Base-by-base conservation (phyloP, 1,140 invertebrate species). In the Oedothorax gibbosus region DNA sequence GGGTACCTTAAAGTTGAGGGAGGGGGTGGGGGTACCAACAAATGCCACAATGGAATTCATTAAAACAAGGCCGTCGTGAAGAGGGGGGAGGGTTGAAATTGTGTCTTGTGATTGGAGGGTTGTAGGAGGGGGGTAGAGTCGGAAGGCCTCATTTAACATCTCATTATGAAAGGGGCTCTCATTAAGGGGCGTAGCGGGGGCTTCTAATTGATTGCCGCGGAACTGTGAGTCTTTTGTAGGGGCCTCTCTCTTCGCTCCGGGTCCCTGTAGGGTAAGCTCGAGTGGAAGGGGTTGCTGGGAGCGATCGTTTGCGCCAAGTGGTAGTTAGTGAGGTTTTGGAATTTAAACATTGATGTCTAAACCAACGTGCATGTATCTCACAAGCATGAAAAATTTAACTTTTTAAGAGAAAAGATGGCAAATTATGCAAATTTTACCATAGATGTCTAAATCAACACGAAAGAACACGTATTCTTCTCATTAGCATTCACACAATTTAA, bases 61-160 rank as follows among this genome's bases (percentile, higher is more conserved):
- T 84, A 84, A 84, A 76, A 68, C 71, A 57, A 71, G 80, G 56
- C 65, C n/a, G 49, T 35, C 35, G 35, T 35, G 35, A 2, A 49
- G 53, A 64, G 51, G 15, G 49, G 12, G 56, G 54, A 35, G 51
- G 56, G 78, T 9, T 14, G 14, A 15, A 49, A 60, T 18, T 35
- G 11, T 54, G 80, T 21, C 57, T 68, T 75, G 71, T 84, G 81
- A 84, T 84, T 84, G 81, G 81, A 18, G 81, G 81, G 76, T 84
- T 84, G 81, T 71, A 18, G 81, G 81, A 84, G 81, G 57, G 20
- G 81, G 81, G 71, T 35, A 35, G 35, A 35, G 35, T 66, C 57
- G 81, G 81, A 72, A 84, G 81, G 76, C 81, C 81, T 84, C 81
- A 84, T 84, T 84, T 84, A 84, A 84, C 81, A 84, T 84, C 81